phyloP scores from a whole-genome alignment of 2,113 vertebrate species.

The Brevimyrus niger region DNA sequence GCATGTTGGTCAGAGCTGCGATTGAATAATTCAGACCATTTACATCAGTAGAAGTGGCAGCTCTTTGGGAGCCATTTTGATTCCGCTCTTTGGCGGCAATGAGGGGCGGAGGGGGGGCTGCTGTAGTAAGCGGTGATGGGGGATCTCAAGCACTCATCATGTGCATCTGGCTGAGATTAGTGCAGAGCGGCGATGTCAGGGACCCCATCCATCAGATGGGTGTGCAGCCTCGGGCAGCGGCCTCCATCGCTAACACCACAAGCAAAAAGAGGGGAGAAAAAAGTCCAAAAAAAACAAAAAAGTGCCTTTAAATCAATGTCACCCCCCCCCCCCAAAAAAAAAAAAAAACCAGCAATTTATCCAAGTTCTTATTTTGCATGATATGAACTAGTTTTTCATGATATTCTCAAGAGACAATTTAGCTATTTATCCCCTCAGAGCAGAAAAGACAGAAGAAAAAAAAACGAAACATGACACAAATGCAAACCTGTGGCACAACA shows the following conservation, averaged over 20 bases:
- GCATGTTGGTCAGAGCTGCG: conserved; percentile 37
- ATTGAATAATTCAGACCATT: conserved; percentile 61
- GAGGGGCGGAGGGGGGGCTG: not conserved
- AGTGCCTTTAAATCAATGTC: not conserved
- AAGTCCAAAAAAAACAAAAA: not conserved
- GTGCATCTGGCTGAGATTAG: not conserved
- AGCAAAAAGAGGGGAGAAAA: not conserved
- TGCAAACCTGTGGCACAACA: conserved; percentile 19
- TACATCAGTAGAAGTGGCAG: conserved; percentile 39
- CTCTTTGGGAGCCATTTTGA: conserved; percentile 32
- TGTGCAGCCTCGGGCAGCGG: not conserved
- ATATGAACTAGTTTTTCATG: not conserved
- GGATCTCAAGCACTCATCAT: conserved; percentile 2
- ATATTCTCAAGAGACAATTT: not conserved
- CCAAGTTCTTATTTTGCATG: not conserved
- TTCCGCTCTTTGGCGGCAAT: not conserved
- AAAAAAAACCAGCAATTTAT: not conserved
- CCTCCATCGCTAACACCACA: not conserved
- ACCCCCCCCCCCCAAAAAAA: not conserved
- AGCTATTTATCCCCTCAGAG: not conserved
- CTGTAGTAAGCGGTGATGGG: conserved; percentile 11
- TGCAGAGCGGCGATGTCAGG: not conserved
- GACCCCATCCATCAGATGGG: not conserved
- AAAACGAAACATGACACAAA: conserved; percentile 18
- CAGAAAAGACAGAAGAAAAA: conserved; percentile 9